phyloP scores from a whole-genome alignment of 1,140 invertebrate species.

The Tyrophagus putrescentiae region DNA sequence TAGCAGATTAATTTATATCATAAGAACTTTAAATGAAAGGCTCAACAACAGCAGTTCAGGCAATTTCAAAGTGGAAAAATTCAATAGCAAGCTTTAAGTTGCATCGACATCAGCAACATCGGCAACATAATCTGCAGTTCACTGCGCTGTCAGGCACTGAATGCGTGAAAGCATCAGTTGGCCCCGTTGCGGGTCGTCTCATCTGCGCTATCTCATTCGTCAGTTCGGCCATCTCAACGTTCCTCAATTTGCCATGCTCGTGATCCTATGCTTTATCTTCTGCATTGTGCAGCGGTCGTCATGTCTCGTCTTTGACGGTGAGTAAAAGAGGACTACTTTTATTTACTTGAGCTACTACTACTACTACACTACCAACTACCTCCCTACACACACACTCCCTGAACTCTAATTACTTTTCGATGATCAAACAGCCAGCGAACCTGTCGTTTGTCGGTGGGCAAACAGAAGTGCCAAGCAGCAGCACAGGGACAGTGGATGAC shows the following conservation, averaged over 20 bases:
- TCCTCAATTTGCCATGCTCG: neutral
- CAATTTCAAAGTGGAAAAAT: too few relatives aligned
- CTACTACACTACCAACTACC: neutral
- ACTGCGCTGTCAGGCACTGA: too few relatives aligned
- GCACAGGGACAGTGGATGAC: neutral
- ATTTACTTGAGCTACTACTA: neutral
- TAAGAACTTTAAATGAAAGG: too few relatives aligned
- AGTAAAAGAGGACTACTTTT: neutral
- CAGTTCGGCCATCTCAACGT: neutral
- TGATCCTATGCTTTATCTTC: neutral
- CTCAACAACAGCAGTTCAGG: too few relatives aligned
- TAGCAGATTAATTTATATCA: too few relatives aligned
- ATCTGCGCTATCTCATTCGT: too few relatives aligned
- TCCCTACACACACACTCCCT: too few relatives aligned
- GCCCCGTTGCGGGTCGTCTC: neutral
- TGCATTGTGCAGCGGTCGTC: neutral
- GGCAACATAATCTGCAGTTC: too few relatives aligned
- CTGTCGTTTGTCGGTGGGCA: too few relatives aligned
- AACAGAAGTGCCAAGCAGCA: neutral
- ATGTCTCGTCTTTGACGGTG: neutral
- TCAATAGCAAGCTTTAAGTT: too few relatives aligned
- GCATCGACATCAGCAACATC: neutral
- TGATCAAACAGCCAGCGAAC: neutral
- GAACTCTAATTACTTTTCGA: conserved; percentile 8
- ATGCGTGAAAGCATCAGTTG: too few relatives aligned